phyloP scores from a whole-genome alignment of 2,113 vertebrate species.

The Mirounga angustirostris region DNA sequence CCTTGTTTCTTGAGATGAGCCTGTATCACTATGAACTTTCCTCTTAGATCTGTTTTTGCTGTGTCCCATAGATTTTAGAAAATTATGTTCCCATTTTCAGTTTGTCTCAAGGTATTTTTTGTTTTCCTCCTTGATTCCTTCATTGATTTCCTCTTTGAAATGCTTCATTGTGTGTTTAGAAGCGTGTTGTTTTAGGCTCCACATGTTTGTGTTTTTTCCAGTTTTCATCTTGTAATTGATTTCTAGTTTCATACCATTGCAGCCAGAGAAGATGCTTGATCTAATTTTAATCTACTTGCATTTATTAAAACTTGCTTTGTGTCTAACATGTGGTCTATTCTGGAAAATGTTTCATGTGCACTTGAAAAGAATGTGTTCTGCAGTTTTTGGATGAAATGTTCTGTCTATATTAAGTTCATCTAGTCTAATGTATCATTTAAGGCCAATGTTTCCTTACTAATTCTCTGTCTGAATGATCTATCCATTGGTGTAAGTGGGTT shows the following conservation, averaged over 20 bases:
- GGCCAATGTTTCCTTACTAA: background rate
- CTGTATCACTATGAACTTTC: background rate
- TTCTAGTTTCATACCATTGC: background rate
- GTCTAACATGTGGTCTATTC: background rate
- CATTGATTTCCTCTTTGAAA: background rate
- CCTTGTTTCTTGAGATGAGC: background rate
- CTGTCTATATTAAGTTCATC: background rate
- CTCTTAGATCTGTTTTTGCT: background rate
- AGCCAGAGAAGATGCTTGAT: background rate
- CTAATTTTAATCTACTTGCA: background rate
- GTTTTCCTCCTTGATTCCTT: background rate
- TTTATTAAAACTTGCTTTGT: background rate
- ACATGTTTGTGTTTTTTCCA: background rate
- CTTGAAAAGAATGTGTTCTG: background rate
- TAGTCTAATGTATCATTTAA: background rate
- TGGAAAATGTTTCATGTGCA: background rate
- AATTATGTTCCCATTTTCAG: background rate
- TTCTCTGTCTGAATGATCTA: background rate
- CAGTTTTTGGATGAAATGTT: background rate
- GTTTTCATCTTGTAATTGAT: background rate
- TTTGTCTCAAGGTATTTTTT: background rate
- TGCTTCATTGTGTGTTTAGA: background rate
- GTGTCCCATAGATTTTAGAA: background rate
- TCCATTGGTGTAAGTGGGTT: background rate
- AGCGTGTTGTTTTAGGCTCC: background rate